A percentile compares a stretch with the other conserved stretches of the same genome.
Evolutionary conservation across 2,113 vertebrate species (phyloP).

Genomic region (Falcunculus frontatus): DNA sequence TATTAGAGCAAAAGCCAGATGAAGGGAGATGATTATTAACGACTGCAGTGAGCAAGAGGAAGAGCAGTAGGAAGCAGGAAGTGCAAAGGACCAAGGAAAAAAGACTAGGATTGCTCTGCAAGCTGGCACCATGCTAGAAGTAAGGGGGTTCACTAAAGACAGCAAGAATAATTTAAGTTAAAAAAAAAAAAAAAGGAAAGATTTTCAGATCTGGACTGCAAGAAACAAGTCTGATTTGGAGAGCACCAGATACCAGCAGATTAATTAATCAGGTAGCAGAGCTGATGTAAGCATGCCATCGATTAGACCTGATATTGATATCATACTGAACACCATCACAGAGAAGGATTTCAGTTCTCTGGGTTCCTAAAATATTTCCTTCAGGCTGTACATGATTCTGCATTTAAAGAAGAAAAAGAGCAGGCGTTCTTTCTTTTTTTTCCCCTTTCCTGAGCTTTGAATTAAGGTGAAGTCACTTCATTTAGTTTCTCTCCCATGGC

Average conservation of each 20-base stretch:
- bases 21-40: background rate
- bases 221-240: background rate
- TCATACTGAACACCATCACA: background rate
- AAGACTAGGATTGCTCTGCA: background rate
- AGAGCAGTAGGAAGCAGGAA: background rate
- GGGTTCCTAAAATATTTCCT: slow-evolving; percentile 10
- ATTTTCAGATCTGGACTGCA: background rate
- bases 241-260: background rate
- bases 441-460: background rate
- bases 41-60: background rate
- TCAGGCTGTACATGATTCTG: background rate
- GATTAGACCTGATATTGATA: background rate
- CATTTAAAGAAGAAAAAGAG: background rate
- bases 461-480: background rate
- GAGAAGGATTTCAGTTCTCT: background rate
- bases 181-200: background rate
- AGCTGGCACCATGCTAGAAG: background rate
- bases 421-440: background rate
- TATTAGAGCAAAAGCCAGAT: background rate
- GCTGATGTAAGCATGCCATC: background rate
- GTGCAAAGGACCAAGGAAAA: background rate
- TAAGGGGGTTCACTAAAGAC: background rate
- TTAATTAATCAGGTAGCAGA: background rate
- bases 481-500: background rate
- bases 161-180: background rate